Base-by-base conservation (phyloP, 2,888 invertebrate species). In the Zelleria hepariella region DNA sequence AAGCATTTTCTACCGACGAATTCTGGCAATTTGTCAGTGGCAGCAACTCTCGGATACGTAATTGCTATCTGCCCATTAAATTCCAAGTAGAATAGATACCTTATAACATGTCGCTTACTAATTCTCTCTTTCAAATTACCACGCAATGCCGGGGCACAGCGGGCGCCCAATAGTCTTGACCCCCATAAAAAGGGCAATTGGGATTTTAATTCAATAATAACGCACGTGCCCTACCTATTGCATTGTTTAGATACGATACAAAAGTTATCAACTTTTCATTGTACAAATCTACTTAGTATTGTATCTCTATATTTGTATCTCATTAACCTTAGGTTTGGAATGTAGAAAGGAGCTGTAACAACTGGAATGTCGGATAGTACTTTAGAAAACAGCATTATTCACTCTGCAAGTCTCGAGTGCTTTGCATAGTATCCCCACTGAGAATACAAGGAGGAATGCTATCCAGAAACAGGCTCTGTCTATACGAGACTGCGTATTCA, bases 301-400 rank as follows among this genome's bases (percentile, higher is more conserved):
- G 24, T 61, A 47, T 57, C 26, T 52, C 57, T 60, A n/a, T 64
- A 65, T 66, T 60, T 49, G 51, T 66, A 63, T 66, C 66, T 63
- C 1, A 55, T 52, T 57, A 53, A 58, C 55, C 59, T 55, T 8
- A 27, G 27, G 21, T 53, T 21, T 49, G 58, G 60, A 62, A 63
- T 63, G 63, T 59, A 26, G 53, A 51, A 58, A 56, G 48, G 26
- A 48, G 7, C 32, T 48, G 26, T 26, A 52, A n/a, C 23, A 51
- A 20, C 27, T 26, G 26, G 26, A n/a, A n/a, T n/a, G n/a, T n/a
- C n/a, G n/a, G n/a, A n/a, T n/a, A n/a, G n/a, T n/a, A n/a, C 27
- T 27, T 27, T 27, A 27, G 27, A 27, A 27, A 27, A 27, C 1
- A 5, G 27, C n/a, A 27, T 27, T 5, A 27, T 26, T 26, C 32